These are phyloP conservation scores for Neotragus moschatus DNA, from an alignment of 2,113 vertebrate species.

Conservation along the genomic window DNA sequence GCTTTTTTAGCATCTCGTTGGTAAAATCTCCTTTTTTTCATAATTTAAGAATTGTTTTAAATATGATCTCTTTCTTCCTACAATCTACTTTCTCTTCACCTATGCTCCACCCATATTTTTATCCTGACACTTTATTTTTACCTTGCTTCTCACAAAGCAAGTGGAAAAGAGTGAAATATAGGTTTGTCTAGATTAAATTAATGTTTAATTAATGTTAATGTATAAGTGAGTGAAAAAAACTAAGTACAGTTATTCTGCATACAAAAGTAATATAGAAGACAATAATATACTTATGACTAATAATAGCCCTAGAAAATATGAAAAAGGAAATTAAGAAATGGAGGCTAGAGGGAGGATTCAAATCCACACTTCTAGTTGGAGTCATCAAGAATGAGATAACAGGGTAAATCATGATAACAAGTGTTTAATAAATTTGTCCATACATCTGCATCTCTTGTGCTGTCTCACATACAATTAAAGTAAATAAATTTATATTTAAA, in stretches of 20 bases:
- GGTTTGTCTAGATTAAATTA: background rate
- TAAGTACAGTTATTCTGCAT: background rate
- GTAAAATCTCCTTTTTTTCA: background rate
- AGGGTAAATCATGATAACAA: background rate
- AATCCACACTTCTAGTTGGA: background rate
- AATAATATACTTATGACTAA: background rate
- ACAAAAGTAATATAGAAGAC: background rate
- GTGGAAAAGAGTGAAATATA: background rate
- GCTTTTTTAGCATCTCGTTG: background rate
- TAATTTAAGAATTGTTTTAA: background rate
- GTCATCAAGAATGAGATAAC: background rate
- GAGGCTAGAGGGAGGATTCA: background rate
- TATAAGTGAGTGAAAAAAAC: background rate
- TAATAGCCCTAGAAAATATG: background rate
- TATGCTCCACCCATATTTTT: background rate
- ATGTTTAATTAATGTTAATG: background rate
- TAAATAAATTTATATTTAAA: no score
- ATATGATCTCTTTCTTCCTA: background rate
- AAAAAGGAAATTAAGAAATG: background rate
- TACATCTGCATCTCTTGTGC: no score
- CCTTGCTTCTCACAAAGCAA: background rate
- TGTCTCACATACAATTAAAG: no score
- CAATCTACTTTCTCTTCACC: background rate
- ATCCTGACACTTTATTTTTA: background rate
- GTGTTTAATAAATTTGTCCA: background rate